These are phyloP conservation scores for Catharus bicknelli DNA, from an alignment of 2,113 vertebrate species.

Conservation along the genomic window DNA sequence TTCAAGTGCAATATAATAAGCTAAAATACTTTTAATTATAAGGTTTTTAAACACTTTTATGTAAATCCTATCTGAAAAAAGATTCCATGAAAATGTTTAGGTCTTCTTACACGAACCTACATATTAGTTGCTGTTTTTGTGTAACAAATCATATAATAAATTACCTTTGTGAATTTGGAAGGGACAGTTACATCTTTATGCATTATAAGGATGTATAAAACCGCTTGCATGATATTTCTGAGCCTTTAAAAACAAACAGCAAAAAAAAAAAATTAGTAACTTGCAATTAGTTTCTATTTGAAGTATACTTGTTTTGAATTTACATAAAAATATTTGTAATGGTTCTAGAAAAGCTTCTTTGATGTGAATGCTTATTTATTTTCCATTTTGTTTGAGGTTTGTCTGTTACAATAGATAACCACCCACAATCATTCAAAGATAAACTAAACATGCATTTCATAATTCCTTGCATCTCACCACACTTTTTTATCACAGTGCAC, in stretches of 20 bases:
- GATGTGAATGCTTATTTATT: conserved; percentile 23
- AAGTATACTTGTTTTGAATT: neutral
- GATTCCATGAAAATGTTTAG: neutral
- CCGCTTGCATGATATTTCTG: neutral
- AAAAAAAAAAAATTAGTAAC: neutral
- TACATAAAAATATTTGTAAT: neutral
- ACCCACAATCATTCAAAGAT: neutral
- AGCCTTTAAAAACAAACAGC: neutral
- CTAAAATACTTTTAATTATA: neutral
- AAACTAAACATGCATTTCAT: neutral
- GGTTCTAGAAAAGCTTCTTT: conserved; percentile 7
- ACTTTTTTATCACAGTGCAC: neutral
- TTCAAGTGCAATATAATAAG: neutral
- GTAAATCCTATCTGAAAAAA: neutral
- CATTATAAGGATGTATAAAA: neutral
- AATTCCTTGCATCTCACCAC: neutral
- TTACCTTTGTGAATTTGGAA: neutral
- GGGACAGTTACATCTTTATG: neutral
- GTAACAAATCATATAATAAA: neutral
- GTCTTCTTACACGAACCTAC: neutral
- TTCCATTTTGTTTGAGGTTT: neutral
- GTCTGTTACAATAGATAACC: neutral
- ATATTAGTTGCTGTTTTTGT: neutral
- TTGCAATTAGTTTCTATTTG: neutral
- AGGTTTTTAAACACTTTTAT: neutral